Base-by-base conservation (phyloP, 2,797 vertebrate genomes). In the Acipenser transmontanus region DNA sequence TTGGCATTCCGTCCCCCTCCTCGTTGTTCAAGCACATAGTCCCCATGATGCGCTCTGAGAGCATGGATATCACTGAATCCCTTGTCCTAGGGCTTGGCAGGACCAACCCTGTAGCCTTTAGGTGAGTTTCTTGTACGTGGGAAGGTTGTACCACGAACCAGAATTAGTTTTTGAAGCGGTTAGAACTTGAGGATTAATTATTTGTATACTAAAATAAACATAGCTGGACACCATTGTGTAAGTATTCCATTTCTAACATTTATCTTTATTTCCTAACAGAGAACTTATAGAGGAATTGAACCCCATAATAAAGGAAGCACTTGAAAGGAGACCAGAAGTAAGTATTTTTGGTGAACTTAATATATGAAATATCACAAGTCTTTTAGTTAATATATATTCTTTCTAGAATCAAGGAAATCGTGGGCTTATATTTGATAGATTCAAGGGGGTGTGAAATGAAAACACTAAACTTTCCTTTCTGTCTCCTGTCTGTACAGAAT, bases 11-110 rank as follows among this genome's bases (percentile, higher is more conserved):
- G 73, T 98, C 97, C 85, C 93, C 95, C 72, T 96, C 95, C 64
- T 97, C 95, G 73, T 83, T 99, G 76, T 99, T 99, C 87, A 99
- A 99, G 89, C 96, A 97, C 85, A 92, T 98, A 77, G 97, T 99
- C 82, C 97, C 97, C 50, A 98, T 99, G 95, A 99, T 99, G 96
- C 96, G 97, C 86, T 99, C 95, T 71, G 97, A 99, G 88, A 96
- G 96, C 89, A 95, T 98, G 94, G 97, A 99, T 84, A 94, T 99
- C 86, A 98, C 97, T 56, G 97, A 99, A 87, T 98, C 97, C 83
- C 93, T 99, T 63, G 97, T 99, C 69, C 88, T 99, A 84, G 97
- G 97, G 76, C 96, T 99, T 92, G 97, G 97, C 93, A 92, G 97
- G 92, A 99, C 97, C 92, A 99, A 96, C 89, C 94, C 96, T 48